These are phyloP conservation scores for Schizopygopsis malacanthus DNA, from an alignment of 2,797 vertebrate species.

Conservation along the genomic window DNA sequence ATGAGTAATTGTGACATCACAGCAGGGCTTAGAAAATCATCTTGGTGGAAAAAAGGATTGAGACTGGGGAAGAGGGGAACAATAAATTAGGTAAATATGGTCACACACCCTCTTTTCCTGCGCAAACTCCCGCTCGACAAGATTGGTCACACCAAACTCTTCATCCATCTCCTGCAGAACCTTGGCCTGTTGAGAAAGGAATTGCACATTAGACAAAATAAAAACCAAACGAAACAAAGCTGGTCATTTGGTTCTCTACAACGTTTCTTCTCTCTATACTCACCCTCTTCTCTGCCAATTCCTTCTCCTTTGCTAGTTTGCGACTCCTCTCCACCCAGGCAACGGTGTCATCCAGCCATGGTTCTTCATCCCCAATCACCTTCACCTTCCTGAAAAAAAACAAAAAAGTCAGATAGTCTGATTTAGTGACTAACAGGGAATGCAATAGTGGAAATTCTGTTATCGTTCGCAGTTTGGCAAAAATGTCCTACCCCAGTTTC, in stretches of 20 bases:
- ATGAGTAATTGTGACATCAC: neutral
- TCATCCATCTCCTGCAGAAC: conserved; percentile 93
- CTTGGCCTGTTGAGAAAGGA: conserved; percentile 76
- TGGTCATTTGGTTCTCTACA: neutral
- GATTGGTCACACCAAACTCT: conserved; percentile 91
- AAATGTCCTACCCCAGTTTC: conserved; percentile 82
- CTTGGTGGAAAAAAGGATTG: neutral
- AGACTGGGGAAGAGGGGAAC: neutral
- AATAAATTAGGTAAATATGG: neutral
- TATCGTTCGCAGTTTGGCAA: neutral
- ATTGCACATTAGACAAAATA: neutral
- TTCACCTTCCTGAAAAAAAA: conserved; percentile 83
- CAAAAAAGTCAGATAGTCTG: neutral
- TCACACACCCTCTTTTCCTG: conserved; percentile 77
- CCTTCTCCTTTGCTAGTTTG: conserved; percentile 87
- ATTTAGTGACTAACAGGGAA: neutral
- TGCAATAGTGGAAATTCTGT: neutral
- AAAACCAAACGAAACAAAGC: neutral
- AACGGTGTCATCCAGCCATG: conserved; percentile 87
- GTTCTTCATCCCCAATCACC: conserved; percentile 86
- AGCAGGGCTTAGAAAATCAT: neutral
- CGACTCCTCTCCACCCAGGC: conserved; percentile 91
- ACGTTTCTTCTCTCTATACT: neutral
- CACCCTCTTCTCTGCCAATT: conserved; percentile 90
- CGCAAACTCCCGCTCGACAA: conserved; percentile 90